Percentiles rank a stretch among this genome's conserved stretches.
These are phyloP conservation scores for Apodemus speciosus DNA, from an alignment of 2,113 vertebrate genomes.

Conservation along the genomic window DNA sequence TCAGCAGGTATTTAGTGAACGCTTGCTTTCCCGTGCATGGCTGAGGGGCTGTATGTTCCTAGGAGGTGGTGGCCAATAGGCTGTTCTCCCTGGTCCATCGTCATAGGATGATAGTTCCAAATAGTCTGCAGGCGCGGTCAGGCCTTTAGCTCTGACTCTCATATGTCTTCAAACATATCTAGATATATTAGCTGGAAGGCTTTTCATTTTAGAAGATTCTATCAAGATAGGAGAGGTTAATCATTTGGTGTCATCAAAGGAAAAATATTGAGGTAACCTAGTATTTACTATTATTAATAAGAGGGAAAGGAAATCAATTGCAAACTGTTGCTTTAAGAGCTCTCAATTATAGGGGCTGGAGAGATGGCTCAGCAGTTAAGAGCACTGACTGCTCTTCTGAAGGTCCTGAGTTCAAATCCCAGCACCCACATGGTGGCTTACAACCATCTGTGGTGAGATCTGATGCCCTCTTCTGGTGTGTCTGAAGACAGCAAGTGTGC, in stretches of 20 bases:
- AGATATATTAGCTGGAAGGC: neutral
- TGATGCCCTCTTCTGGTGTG: too few species aligned
- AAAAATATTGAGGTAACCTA: neutral
- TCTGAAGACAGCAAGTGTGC: too few species aligned
- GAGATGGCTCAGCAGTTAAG: too few species aligned
- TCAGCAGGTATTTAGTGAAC: neutral
- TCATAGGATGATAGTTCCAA: neutral
- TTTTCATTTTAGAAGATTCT: slow-evolving; percentile 7
- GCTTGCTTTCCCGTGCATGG: neutral
- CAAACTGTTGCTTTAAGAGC: neutral
- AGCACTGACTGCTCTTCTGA: too few species aligned
- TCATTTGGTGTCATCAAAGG: neutral
- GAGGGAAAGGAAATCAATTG: neutral
- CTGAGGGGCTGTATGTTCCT: neutral
- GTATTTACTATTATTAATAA: neutral
- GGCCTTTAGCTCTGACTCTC: neutral
- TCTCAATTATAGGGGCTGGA: neutral
- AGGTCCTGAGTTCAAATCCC: too few species aligned
- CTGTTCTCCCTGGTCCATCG: neutral
- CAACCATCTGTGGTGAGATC: too few species aligned
- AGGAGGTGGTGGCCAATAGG: neutral
- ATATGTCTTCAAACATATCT: neutral
- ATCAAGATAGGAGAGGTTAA: neutral
- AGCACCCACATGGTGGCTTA: too few species aligned
- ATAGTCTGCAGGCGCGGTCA: neutral